phyloP scores from a whole-genome alignment of 2,888 invertebrate genomes.

The Volucella zonaria region DNA sequence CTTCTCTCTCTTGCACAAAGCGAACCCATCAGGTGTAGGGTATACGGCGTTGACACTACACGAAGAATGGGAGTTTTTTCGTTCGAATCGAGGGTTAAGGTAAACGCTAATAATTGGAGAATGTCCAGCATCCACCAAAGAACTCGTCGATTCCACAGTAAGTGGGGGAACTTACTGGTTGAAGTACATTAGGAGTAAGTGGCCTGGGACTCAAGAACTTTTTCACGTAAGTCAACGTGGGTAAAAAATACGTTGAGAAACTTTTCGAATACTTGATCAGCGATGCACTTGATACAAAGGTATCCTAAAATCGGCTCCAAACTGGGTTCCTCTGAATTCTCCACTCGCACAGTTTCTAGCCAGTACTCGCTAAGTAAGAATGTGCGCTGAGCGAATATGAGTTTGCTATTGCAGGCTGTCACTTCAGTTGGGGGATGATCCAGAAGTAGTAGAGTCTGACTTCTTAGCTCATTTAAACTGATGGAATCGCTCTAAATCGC shows the following conservation, averaged over 20 bases:
- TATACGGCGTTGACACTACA: conserved; percentile 93
- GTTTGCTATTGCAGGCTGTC: conserved; percentile 92
- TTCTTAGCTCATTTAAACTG: conserved; percentile 93
- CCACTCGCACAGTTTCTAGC: conserved; percentile 95
- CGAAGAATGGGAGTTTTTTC: conserved; percentile 93
- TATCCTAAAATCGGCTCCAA: conserved; percentile 96
- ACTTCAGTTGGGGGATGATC: conserved; percentile 92
- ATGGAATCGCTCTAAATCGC: conserved; percentile 97
- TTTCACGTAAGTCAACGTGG: conserved; percentile 93
- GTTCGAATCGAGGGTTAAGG: conserved; percentile 95
- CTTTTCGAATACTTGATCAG: conserved; percentile 95
- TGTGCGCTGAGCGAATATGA: conserved; percentile 98
- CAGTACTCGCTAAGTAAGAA: conserved; percentile 98
- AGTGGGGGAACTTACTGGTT: conserved; percentile 98
- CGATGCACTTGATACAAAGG: conserved; percentile 94
- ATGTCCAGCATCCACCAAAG: conserved; percentile 98
- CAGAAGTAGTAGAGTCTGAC: conserved; percentile 92
- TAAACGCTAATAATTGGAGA: conserved; percentile 93
- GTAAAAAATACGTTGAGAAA: conserved; percentile 94
- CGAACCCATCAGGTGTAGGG: conserved; percentile 95
- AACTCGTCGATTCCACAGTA: conserved; percentile 97
- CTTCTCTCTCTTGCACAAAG: conserved; percentile 95
- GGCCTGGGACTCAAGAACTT: conserved; percentile 96
- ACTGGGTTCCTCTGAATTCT: conserved; percentile 92
- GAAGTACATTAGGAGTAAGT: conserved; percentile 97